phyloP scores from a whole-genome alignment of 2,113 vertebrate species.

The Scalopus aquaticus region DNA sequence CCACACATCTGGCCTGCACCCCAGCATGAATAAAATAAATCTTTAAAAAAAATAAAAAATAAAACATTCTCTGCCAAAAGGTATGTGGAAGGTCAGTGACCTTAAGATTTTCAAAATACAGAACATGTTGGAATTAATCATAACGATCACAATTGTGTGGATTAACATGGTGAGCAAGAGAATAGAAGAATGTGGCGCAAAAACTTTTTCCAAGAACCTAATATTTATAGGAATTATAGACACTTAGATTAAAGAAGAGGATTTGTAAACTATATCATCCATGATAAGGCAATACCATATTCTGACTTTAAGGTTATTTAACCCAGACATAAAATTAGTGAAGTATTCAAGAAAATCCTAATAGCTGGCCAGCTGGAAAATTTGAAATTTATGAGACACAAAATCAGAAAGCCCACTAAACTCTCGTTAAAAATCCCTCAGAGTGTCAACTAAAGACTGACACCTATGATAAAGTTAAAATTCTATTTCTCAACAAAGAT shows the following conservation, averaged over 20 bases:
- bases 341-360: constrained; percentile 90
- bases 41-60: too few species aligned
- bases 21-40: too few species aligned
- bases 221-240: constrained; percentile 89
- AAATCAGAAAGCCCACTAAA: constrained; percentile 90
- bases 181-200: constrained; percentile 89
- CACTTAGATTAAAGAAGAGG: constrained; percentile 86
- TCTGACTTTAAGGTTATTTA: constrained; percentile 92
- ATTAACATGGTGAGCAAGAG: constrained; percentile 92
- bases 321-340: constrained; percentile 89
- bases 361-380: constrained; percentile 83
- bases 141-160: constrained; percentile 93
- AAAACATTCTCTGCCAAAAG: constrained; percentile 91
- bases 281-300: constrained; percentile 90
- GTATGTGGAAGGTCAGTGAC: constrained; percentile 92
- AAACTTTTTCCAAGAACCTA: constrained; percentile 89
- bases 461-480: constrained; percentile 88
- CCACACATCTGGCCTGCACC: too few species aligned
- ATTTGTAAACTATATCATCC: constrained; percentile 85
- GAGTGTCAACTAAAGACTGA: constrained; percentile 91
- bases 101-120: constrained; percentile 90
- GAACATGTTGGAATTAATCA: constrained; percentile 81
- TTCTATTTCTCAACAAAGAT: constrained; percentile 89
- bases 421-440: constrained; percentile 87
- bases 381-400: constrained; percentile 93